Conservation (phyloP, 2,888 invertebrate genomes). For the Drosophila mayaguana region DNA sequence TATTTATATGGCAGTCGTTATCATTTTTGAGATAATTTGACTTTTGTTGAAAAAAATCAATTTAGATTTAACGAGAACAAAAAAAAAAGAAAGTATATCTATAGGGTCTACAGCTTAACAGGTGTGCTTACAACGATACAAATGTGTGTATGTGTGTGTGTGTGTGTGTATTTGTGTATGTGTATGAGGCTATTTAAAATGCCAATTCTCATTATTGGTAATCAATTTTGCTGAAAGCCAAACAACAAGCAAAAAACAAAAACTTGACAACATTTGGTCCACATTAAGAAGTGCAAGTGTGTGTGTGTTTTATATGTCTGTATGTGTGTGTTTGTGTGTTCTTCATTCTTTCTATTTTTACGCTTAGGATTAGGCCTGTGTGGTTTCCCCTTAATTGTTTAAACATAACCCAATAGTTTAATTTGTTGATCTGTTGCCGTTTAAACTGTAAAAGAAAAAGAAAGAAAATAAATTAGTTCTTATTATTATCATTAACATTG, state of each 20-base stretch:
- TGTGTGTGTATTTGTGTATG: conserved; percentile 11
- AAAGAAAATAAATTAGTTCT: background rate
- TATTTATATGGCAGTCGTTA: conserved; percentile 73
- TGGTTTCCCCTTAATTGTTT: conserved; percentile 40
- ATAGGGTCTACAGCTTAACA: conserved; percentile 41
- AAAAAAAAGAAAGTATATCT: conserved; percentile 26
- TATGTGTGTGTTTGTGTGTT: conserved; percentile 1
- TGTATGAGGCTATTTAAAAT: conserved; percentile 1
- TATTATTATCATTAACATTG: background rate
- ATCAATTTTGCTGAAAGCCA: conserved; percentile 6
- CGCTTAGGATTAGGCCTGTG: conserved; percentile 56
- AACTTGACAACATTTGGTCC: conserved; percentile 19
- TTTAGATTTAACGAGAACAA: conserved; percentile 49
- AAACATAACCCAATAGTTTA: conserved; percentile 41
- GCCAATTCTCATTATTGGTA: conserved; percentile 14
- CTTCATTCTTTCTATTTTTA: conserved; percentile 14
- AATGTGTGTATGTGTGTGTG: conserved; percentile 14
- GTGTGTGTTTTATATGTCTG: too few relatives aligned
- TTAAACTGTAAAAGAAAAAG: conserved; percentile 55
- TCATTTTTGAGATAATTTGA: conserved; percentile 73
- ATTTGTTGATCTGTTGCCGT: conserved; percentile 47
- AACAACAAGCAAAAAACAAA: background rate
- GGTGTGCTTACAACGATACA: conserved; percentile 30
- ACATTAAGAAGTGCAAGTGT: conserved; percentile 14
- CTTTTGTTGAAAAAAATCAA: conserved; percentile 63